phyloP scores from a whole-genome alignment of 2,888 invertebrate genomes.

The Cataglyphis rosenhaueri region DNA sequence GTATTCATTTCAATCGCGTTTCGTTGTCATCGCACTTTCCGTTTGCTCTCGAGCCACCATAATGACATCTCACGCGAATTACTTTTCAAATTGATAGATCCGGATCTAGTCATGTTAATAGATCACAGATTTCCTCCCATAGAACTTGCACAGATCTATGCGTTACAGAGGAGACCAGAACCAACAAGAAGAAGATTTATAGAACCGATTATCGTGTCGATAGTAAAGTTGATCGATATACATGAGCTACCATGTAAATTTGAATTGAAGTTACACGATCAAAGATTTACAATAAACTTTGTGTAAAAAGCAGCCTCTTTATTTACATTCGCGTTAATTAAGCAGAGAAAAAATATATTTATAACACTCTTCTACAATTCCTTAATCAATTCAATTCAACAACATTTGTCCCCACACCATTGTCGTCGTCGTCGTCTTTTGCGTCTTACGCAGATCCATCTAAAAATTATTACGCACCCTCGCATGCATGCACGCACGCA shows the following conservation, averaged over 20 bases:
- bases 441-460: background rate
- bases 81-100: constrained; percentile 18
- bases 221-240: constrained; percentile 4
- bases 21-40: constrained; percentile 11
- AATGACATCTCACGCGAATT: constrained; percentile 36
- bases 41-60: constrained; percentile 32
- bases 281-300: background rate
- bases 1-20: constrained; percentile 22
- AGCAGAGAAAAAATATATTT: background rate
- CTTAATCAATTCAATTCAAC: background rate
- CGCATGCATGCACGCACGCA: constrained; percentile 69
- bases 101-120: background rate
- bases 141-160: constrained; percentile 3
- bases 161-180: background rate
- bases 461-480: background rate
- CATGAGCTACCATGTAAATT: background rate
- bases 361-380: background rate
- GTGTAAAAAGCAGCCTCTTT: background rate
- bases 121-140: constrained; percentile 18
- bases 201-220: background rate
- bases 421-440: background rate
- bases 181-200: constrained; percentile 11
- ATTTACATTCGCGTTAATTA: constrained; percentile 1
- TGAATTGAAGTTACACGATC: background rate
- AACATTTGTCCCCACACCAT: background rate